These are phyloP conservation scores for Osmerus mordax DNA, from an alignment of 2,113 vertebrate species.

Conservation along the genomic window DNA sequence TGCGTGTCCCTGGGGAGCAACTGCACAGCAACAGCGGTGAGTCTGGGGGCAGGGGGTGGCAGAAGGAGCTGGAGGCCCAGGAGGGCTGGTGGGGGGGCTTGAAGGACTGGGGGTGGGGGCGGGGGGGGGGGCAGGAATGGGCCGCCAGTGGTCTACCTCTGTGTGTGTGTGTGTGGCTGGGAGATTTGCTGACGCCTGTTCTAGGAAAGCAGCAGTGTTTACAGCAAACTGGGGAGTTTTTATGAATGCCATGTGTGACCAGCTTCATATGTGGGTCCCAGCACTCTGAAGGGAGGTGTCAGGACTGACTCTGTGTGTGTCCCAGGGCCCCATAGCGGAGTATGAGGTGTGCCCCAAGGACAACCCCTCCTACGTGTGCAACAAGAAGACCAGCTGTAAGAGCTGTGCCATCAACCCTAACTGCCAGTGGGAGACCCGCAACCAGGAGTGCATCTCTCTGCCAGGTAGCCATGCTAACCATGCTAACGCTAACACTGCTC, in stretches of 20 bases:
- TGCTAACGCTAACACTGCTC: too few species aligned
- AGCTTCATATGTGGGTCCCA: too few species aligned
- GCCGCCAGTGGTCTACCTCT: too few species aligned
- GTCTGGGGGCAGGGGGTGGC: not conserved
- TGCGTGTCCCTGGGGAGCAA: conserved; percentile 85
- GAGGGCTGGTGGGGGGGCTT: not conserved
- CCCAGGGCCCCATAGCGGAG: conserved; percentile 75
- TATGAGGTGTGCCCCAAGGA: conserved; percentile 87
- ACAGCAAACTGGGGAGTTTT: too few species aligned
- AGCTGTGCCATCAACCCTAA: conserved; percentile 95
- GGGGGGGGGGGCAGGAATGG: not conserved
- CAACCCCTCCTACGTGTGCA: conserved; percentile 89
- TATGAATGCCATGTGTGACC: too few species aligned
- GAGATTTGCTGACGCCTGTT: too few species aligned
- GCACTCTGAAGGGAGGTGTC: not conserved
- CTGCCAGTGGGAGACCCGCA: conserved; percentile 96
- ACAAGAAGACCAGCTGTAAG: conserved; percentile 96
- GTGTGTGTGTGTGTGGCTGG: too few species aligned
- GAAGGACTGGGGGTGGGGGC: not conserved
- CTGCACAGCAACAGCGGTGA: conserved; percentile 85
- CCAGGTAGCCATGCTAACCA: not conserved
- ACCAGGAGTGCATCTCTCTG: conserved; percentile 88
- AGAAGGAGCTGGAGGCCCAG: not conserved
- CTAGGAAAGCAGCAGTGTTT: too few species aligned
- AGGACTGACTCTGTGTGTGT: not conserved